phyloP scores from a whole-genome alignment of 2,113 vertebrate species.

The Emydura subglobosa region DNA sequence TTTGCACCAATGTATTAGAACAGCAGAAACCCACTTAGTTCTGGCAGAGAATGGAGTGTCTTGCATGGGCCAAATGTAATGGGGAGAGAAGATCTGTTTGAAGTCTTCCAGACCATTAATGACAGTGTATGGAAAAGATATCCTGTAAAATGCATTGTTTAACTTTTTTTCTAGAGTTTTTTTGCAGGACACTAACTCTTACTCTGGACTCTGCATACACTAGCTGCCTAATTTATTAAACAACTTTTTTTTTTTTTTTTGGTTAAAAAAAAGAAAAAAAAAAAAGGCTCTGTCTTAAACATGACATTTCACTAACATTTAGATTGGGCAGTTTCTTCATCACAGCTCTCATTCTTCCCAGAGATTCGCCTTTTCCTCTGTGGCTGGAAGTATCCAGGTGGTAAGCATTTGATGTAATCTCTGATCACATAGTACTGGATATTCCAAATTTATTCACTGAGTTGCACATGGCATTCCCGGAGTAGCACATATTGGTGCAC shows the following conservation, averaged over 20 bases:
- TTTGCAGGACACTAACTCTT: not conserved
- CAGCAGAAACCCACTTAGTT: not conserved
- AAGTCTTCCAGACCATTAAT: not conserved
- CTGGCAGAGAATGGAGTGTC: not conserved
- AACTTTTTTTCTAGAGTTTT: not conserved
- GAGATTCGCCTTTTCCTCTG: slow-evolving; percentile 54
- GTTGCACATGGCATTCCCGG: slow-evolving; percentile 50
- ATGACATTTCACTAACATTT: not conserved
- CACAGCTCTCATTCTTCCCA: slow-evolving; percentile 60
- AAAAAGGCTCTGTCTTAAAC: not conserved
- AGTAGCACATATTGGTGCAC: not conserved
- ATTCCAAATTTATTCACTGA: not conserved
- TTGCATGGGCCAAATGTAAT: not conserved
- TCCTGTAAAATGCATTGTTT: not conserved
- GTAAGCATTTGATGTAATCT: slow-evolving; percentile 52
- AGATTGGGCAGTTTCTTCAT: slow-evolving; percentile 2
- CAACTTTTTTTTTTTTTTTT: not conserved
- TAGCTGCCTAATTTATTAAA: not conserved
- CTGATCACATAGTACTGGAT: slow-evolving; percentile 23
- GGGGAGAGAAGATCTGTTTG: not conserved
- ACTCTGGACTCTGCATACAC: not conserved
- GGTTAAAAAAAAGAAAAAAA: too few relatives aligned
- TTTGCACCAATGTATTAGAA: not conserved
- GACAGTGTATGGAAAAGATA: not conserved
- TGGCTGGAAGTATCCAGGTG: slow-evolving; percentile 52